Evolutionary conservation across 2,888 invertebrate genomes (phyloP), one percentile per base, ranked within the genome.

Genomic region (Pheosia gnoma): DNA sequence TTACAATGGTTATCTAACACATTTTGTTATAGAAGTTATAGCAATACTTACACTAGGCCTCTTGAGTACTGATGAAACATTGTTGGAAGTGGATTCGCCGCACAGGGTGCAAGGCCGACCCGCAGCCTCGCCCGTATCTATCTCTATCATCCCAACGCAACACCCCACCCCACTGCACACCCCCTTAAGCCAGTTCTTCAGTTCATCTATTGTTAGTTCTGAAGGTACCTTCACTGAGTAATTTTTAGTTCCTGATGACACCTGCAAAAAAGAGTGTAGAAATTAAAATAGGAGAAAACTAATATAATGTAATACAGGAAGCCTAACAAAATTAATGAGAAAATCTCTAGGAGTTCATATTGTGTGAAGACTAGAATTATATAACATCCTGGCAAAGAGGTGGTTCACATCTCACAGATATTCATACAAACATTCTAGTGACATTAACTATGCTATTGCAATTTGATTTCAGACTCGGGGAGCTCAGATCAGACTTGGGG

Each of bases 221-320:
- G 94, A 84, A 13, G 95, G 95, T 63, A 95, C 88, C 84, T 95
- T 95, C 4, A 95, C 94, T 37, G 94, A 87, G 70, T 94, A 95
- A 58, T 87, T 94, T 71, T 93, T 94, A 68, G 72, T 87, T 51
- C 88, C 87, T 63, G 88, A 75, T 72, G 90, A 80, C 43, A 91
- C 88, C 93, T 93, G 78, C 13, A 85, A 87, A 37, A 36, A 41
- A 11, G 36, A 57, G 6, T 38, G 10, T 38, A 39, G 7, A n/a
- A 39, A 36, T 52, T 52, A 10, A 13, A 52, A 52, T 37, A 7
- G 7, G 9, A 47, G 47, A 43, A 43, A 43, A 43, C 9, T 43
- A 9, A 9, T 9, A 10, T 10, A 9, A 43, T 8, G 7, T 10
- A 43, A 43, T 4, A 9, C 4, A 43, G 9, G 43, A 9, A 43